Conservation (phyloP, 2,113 vertebrate species). For the Pelecanus crispus region DNA sequence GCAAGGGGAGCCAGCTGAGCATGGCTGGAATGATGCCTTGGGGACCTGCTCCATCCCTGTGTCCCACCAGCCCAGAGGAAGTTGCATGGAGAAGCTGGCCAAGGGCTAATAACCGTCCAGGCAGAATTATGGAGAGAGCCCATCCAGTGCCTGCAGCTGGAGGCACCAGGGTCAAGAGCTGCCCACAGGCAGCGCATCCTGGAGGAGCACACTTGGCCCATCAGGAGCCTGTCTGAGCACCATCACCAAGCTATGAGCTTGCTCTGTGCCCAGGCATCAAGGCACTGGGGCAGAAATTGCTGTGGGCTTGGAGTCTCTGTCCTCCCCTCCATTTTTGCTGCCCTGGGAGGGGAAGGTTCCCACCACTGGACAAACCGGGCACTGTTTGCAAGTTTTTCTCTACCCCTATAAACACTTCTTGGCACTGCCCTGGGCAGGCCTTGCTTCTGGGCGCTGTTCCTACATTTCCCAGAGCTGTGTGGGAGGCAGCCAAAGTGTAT, state of each 20-base stretch:
- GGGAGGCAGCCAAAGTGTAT: not conserved
- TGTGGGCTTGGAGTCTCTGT: not conserved
- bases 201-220: not conserved
- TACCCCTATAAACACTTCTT: not conserved
- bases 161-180: not conserved
- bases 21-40: not conserved
- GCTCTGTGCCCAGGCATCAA: not conserved
- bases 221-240: not conserved
- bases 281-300: not conserved
- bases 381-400: not conserved
- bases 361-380: not conserved
- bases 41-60: not conserved
- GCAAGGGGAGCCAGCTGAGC: not conserved
- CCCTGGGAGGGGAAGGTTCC: not conserved
- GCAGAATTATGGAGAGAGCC: not conserved
- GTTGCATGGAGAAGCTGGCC: not conserved
- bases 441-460: not conserved
- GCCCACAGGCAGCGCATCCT: not conserved
- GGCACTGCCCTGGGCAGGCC: not conserved
- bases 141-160: not conserved
- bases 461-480: not conserved
- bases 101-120: accelerated
- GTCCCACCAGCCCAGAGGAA: not conserved
- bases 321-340: not conserved
- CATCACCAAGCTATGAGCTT: not conserved